phyloP scores from a whole-genome alignment of 2,797 vertebrate genomes.

The Decapterus maruadsi region DNA sequence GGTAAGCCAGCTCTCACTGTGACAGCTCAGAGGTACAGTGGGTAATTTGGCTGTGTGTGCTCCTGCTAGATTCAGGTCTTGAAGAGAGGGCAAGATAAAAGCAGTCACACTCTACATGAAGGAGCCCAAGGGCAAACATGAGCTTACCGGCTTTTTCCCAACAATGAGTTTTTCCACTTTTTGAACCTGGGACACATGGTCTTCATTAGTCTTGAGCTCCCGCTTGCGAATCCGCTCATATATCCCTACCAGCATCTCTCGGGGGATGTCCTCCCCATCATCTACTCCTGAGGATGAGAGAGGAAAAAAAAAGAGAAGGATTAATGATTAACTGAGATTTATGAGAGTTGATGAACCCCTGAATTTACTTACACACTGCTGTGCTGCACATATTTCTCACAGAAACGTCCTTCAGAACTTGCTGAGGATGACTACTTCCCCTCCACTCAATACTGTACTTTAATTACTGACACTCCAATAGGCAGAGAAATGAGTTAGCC shows the following conservation, averaged over 20 bases:
- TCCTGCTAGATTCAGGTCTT: constrained; percentile 29
- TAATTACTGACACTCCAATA: constrained; percentile 69
- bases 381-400: constrained; percentile 30
- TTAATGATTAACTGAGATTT: constrained; percentile 56
- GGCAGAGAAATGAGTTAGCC: constrained; percentile 64
- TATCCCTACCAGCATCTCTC: constrained; percentile 95
- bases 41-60: constrained; percentile 38
- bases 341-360: constrained; percentile 40
- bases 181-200: constrained; percentile 98
- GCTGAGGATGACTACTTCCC: constrained; percentile 36
- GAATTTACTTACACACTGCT: constrained; percentile 29
- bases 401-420: constrained; percentile 50
- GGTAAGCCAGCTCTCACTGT: constrained; percentile 30
- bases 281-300: constrained; percentile 89
- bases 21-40: constrained; percentile 31
- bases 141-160: constrained; percentile 96
- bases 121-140: constrained; percentile 26
- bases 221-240: constrained; percentile 96
- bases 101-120: constrained; percentile 30
- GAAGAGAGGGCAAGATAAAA: constrained; percentile 39
- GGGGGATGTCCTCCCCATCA: constrained; percentile 96
- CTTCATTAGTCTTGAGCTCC: constrained; percentile 97
- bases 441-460: constrained; percentile 59
- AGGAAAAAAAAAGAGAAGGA: constrained; percentile 15
- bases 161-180: constrained; percentile 99